Percentiles rank a stretch among this genome's conserved stretches.
Evolutionary conservation across 2,888 invertebrate species (phyloP).

Genomic region (Nomada hirtipes): DNA sequence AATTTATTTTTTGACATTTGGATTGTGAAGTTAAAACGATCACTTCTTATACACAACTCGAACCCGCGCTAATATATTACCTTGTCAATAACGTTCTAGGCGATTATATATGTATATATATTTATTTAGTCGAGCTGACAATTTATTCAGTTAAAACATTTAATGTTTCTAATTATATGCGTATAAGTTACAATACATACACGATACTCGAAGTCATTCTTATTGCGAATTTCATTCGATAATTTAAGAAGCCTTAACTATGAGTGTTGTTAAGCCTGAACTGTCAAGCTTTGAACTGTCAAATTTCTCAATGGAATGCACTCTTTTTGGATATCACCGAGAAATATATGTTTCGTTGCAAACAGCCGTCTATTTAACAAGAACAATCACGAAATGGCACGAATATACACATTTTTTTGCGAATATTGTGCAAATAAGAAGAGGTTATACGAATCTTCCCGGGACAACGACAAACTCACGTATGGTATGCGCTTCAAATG

Average conservation of each 20-base stretch:
- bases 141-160: conserved; percentile 3
- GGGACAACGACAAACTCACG: conserved; percentile 58
- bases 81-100: conserved; percentile 19
- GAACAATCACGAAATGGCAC: conserved; percentile 4
- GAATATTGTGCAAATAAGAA: conserved; percentile 47
- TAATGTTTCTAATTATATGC: neutral
- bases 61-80: conserved; percentile 16
- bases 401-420: conserved; percentile 36
- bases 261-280: conserved; percentile 26
- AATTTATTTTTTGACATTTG: conserved; percentile 96
- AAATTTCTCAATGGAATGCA: conserved; percentile 14
- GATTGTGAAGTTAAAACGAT: conserved; percentile 26
- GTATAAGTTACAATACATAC: conserved; percentile 35
- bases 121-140: conserved; percentile 8
- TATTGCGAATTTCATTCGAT: conserved; percentile 40
- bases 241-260: conserved; percentile 23
- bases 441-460: conserved; percentile 72
- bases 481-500: conserved; percentile 35
- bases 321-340: neutral
- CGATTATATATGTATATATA: conserved; percentile 16
- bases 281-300: conserved; percentile 49
- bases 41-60: conserved; percentile 19
- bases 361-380: conserved; percentile 17
- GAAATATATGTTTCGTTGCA: neutral
- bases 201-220: conserved; percentile 26